Conservation (phyloP, 2,797 vertebrate genomes). For the Anolis apletophallus region DNA sequence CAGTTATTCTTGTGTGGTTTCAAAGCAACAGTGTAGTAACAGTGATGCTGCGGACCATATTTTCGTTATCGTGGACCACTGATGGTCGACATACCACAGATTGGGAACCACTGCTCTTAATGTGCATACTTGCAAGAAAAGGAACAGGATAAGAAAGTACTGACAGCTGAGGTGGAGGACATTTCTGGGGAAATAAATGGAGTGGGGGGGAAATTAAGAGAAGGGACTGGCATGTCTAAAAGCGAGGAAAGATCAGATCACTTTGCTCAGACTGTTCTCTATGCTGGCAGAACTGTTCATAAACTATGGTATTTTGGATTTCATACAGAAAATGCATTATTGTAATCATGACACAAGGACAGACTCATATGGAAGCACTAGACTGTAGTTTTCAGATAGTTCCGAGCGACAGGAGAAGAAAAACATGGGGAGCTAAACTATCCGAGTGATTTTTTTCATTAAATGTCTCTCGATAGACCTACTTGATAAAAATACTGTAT, state of each 20-base stretch:
- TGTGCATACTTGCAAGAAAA: too few species aligned
- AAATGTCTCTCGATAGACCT: too few species aligned
- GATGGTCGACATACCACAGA: too few species aligned
- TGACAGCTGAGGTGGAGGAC: too few species aligned
- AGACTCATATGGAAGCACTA: not conserved
- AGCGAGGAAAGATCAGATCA: not conserved
- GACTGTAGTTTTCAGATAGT: not conserved
- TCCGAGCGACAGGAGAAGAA: not conserved
- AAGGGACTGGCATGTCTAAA: not conserved
- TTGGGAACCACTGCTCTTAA: too few species aligned
- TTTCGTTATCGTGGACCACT: too few species aligned
- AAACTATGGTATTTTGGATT: not conserved
- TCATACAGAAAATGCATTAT: not conserved
- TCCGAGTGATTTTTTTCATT: too few species aligned
- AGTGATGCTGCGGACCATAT: too few species aligned
- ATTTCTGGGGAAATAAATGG: not conserved
- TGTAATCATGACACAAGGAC: not conserved
- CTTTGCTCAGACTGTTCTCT: not conserved
- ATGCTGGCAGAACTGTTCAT: not conserved
- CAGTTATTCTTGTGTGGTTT: too few species aligned
- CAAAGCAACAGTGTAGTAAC: too few species aligned
- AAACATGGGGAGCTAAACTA: not conserved
- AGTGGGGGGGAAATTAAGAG: not conserved
- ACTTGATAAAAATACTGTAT: too few species aligned
- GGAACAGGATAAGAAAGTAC: too few species aligned